Base-by-base conservation (phyloP, 2,113 vertebrate genomes). In the Oxyura jamaicensis region DNA sequence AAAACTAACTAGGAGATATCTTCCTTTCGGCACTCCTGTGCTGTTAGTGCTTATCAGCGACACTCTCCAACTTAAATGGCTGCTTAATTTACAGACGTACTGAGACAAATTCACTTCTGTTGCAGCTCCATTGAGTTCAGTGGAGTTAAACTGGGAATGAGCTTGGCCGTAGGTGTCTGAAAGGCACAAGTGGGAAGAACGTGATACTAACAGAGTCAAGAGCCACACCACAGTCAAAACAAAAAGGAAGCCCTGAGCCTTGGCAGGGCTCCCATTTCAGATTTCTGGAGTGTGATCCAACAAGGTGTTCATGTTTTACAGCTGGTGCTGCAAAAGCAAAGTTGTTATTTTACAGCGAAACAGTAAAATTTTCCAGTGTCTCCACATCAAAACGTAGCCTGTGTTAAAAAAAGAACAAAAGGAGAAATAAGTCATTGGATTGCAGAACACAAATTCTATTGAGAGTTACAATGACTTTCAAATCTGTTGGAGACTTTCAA, bases 1-100 rank as follows among this genome's bases (percentile, higher is more conserved):
- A 97, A 97, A 95, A 94, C 86, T 95, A 97, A 96, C 96, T 87
- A 88, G 90, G 74, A 96, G 97, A 98, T 98, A 98, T 86, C 95
- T 94, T 97, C 86, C 93, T 96, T 95, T 97, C 95, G 95, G 33
- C 95, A 95, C 96, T 84, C 91, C 81, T 81, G 76, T 71, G 79
- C 71, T 95, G 79, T 93, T 89, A 67, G 33, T 96, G 92, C 73
- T 94, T 94, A 94, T 96, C 97, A 92, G 35, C 95, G 87, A 96
- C 92, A 96, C 87, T 92, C 83, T 95, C 86, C 93, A 96, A 87
- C 71, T 96, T 85, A 88, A 96, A 85, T 88, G 88, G 85, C 92
- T 96, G 88, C 71, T 93, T 96, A 96, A 96, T 88, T 88, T 92
- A 92, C 94, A 97, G 92, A 53, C 87, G 36, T 88, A 91, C 83